These are phyloP conservation scores for Phocoena phocoena DNA, from an alignment of 2,113 vertebrate genomes.

Conservation along the genomic window DNA sequence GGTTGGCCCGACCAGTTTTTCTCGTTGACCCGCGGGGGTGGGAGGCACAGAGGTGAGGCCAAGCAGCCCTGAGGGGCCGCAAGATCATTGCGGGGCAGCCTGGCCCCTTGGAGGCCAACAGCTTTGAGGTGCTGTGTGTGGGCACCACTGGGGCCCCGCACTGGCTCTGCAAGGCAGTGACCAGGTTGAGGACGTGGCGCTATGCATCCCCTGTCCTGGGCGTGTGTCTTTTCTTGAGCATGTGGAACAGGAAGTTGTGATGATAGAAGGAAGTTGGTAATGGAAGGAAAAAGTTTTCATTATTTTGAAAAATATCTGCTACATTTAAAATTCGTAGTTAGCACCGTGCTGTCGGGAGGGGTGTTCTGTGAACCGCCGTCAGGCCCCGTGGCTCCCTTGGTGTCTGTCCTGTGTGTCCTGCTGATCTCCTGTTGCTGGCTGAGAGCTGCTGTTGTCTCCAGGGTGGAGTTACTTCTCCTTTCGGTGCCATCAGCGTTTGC, in stretches of 20 bases:
- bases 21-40: background rate
- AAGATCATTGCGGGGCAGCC: fast-evolving
- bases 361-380: background rate
- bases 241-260: background rate
- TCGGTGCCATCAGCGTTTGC: background rate
- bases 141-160: background rate
- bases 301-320: background rate
- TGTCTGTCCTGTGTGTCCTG: background rate
- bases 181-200: fast-evolving
- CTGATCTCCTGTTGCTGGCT: too few relatives aligned
- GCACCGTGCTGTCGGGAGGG: background rate
- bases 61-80: background rate
- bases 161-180: background rate
- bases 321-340: background rate
- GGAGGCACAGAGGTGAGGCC: background rate
- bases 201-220: background rate
- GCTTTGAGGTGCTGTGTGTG: background rate
- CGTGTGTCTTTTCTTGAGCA: background rate
- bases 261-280: background rate
- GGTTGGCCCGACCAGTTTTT: background rate
- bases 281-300: background rate
- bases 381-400: fast-evolving
- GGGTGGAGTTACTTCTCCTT: background rate
- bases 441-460: background rate
- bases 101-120: fast-evolving